phyloP scores from a whole-genome alignment of 2,797 vertebrate species.

The Acridotheres tristis region DNA sequence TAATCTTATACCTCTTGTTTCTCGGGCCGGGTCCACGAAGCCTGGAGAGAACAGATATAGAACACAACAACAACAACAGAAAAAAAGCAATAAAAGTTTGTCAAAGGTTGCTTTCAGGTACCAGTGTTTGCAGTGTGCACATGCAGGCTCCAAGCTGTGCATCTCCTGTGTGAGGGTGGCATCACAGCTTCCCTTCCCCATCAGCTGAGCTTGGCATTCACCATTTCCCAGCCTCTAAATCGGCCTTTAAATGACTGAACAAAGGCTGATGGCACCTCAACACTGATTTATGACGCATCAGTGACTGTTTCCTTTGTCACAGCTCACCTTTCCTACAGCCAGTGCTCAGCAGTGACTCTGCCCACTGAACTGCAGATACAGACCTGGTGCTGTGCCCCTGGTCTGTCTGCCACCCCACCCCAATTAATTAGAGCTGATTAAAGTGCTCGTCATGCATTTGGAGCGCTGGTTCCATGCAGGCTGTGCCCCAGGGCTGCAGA shows the following conservation, averaged over 20 bases:
- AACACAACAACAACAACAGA: conserved; percentile 78
- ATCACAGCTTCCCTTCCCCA: conserved; percentile 8
- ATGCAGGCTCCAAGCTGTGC: conserved; percentile 64
- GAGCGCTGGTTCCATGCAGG: conserved; percentile 52
- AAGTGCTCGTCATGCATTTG: conserved; percentile 62
- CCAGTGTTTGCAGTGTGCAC: conserved; percentile 68
- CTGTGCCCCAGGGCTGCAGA: background rate
- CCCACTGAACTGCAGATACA: background rate
- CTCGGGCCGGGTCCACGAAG: conserved; percentile 99
- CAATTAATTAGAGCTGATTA: background rate
- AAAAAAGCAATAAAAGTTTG: conserved; percentile 85
- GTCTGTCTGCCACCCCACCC: background rate
- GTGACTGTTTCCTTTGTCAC: background rate
- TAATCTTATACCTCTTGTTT: conserved; percentile 97
- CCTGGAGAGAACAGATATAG: conserved; percentile 96
- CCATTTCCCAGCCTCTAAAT: background rate
- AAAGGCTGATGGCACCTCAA: background rate
- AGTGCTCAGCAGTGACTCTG: background rate
- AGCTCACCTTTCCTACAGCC: background rate
- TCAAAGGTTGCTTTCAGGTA: conserved; percentile 74
- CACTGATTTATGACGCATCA: accelerated
- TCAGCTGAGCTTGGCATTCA: background rate
- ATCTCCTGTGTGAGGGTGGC: background rate
- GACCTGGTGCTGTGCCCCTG: background rate
- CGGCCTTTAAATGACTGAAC: background rate